A percentile compares a stretch with the other conserved stretches of the same genome.
phyloP scores from a whole-genome alignment of 2,113 vertebrate genomes.

The Nipponia nippon region DNA sequence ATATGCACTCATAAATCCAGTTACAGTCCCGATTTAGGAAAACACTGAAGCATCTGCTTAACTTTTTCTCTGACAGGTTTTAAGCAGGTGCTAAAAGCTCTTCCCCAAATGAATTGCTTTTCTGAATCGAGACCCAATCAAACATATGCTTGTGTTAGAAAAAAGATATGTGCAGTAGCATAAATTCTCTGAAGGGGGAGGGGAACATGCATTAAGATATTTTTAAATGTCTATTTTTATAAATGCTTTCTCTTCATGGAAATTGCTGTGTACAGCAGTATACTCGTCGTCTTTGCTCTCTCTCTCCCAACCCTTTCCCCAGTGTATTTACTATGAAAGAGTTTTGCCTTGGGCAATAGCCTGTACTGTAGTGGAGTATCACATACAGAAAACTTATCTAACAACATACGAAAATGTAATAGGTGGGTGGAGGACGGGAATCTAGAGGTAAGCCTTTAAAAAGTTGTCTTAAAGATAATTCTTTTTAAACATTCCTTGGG shows the following conservation, averaged over 20 bases:
- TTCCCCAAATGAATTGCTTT: background rate
- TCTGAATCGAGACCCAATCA: background rate
- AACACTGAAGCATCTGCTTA: background rate
- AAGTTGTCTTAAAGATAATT: background rate
- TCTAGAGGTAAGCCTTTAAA: background rate
- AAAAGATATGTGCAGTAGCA: background rate
- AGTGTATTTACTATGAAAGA: slow-evolving; percentile 32
- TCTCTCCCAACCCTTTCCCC: background rate
- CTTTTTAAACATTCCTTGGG: background rate
- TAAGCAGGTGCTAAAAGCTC: slow-evolving; percentile 8
- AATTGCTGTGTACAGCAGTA: background rate
- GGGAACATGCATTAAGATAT: background rate
- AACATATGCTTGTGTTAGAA: background rate
- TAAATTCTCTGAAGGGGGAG: background rate
- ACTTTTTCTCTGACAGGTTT: background rate
- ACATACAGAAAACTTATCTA: background rate
- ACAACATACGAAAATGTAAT: background rate
- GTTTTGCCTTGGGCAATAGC: slow-evolving; percentile 1
- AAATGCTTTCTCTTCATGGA: background rate
- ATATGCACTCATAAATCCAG: background rate
- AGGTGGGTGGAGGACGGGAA: background rate
- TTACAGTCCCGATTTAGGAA: background rate
- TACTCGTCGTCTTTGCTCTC: background rate
- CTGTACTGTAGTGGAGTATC: slow-evolving; percentile 14
- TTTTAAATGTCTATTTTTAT: slow-evolving; percentile 3